Evolutionary conservation across 2,888 invertebrate genomes (phyloP), one percentile per base, ranked within the genome.

Genomic region (Herminia tarsipennalis): DNA sequence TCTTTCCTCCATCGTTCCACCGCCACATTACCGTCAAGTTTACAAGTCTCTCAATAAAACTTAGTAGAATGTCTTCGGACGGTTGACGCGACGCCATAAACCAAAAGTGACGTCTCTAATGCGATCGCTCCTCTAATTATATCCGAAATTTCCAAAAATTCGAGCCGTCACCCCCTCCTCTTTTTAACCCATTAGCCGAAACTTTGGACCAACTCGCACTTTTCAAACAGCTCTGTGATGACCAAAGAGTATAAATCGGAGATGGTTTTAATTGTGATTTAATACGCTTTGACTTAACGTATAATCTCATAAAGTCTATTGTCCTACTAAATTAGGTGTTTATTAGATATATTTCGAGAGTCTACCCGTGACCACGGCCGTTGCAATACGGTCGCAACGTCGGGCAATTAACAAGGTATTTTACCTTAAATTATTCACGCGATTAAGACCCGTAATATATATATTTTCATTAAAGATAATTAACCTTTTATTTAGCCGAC

Each of bases 91-190:
- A 75, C 70, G 63, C 76, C 75, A 81, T 86, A 87, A 89, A 88
- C 78, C 78, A 86, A 82, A 85, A 89, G 81, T 86, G 88, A 89
- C 88, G 76, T 76, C 80, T 66, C 74, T 85, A 86, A 88, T 82
- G 86, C 88, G 85, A 86, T 88, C 81, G 70, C 78, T 75, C 66
- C 79, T 80, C 81, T 89, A 89, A 89, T 89, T 89, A 89, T 86
- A 83, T 78, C 71, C 60, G 76, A 85, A 88, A 85, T 85, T 82
- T 66, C 83, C 85, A 84, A 87, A 88, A 89, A 89, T 86, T 81
- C 70, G 67, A 57, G 56, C 59, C 73, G 61, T 50, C 65, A 52
- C 47, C 54, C 65, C 68, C 71, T 70, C 76, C 70, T 69, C 72
- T 74, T 79, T 82, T 82, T 82, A 86, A 88, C 88, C 87, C 89